Conservation (phyloP, 2,113 vertebrate species). For the Circaetus gallicus region DNA sequence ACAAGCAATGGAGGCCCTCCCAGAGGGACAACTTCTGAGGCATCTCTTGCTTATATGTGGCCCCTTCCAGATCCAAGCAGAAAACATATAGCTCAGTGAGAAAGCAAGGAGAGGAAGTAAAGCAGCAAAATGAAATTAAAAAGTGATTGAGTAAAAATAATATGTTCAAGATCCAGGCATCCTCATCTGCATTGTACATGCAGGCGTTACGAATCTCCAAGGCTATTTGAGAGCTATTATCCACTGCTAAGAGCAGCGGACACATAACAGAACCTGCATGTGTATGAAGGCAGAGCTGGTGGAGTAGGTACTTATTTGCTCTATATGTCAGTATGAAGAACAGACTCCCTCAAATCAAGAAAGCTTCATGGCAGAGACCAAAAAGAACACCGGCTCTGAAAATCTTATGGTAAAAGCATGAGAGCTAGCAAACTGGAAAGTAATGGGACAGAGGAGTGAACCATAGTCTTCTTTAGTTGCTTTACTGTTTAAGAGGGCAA, state of each 20-base stretch:
- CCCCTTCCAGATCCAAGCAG: not conserved
- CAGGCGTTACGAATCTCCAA: not conserved
- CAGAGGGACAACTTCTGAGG: not conserved
- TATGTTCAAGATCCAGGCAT: not conserved
- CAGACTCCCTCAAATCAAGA: not conserved
- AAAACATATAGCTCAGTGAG: not conserved
- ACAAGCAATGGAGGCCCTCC: not conserved
- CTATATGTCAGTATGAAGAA: not conserved
- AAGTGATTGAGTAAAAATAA: not conserved
- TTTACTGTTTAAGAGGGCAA: not conserved
- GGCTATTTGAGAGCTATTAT: not conserved
- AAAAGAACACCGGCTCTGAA: not conserved
- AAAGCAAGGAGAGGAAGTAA: not conserved
- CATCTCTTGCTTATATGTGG: not conserved
- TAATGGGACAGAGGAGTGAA: not conserved
- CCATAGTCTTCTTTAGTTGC: not conserved
- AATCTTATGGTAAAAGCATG: not conserved
- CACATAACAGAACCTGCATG: accelerated
- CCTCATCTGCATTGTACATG: not conserved
- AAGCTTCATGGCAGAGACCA: not conserved
- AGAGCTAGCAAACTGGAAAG: not conserved
- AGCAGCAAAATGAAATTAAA: not conserved
- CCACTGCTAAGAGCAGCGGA: not conserved
- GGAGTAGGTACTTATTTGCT: not conserved
- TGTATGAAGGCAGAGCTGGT: not conserved